Base-by-base conservation (phyloP, 1,140 invertebrate species). In the Polypedilum vanderplanki region DNA sequence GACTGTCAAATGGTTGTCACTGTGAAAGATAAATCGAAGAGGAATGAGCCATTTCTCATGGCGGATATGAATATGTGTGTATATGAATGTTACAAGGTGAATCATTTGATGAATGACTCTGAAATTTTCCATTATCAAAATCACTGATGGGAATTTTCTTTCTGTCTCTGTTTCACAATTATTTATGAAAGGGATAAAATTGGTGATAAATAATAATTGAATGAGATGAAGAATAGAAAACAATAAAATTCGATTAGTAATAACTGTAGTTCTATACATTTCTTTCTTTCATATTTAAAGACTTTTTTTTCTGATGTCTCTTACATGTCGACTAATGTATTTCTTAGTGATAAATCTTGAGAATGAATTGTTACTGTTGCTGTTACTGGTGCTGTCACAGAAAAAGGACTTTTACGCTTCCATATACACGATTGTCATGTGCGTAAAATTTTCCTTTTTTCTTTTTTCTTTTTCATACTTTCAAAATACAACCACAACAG, bases 371-470 rank as follows among this genome's bases (percentile, higher is more conserved):
- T 33, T 33, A 33, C 24, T 33, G 24, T 33, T 33, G 5, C 24
- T 57, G 46, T 57, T 57, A 12, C 46, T 57, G 46, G 2, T 57
- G 12, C 12, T 57, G 12, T n/a, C 46, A 57, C 10, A 57, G n/a
- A 57, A 57, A 46, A 57, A 15, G 46, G 46, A 57, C 46, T 57
- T 57, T 57, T 57, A n/a, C 46, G 46, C 46, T 57, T 57, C n/a
- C 46, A 57, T 57, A 57, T 57, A n/a, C 46, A 57, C 46, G 46
- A 57, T 57, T 57, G 46, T 57, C 46, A 57, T 57, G 46, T 57
- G 46, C 46, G 10, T 57, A 57, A 57, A 57, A 3, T 57, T 57
- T 46, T 46, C 8, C 41, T 46, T 9, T 46, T 9, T 46, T 12
- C 8, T 46, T 46, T 46, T 46, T 57, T 57, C 1, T 12, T n/a